A percentile compares a stretch with the other conserved stretches of the same genome.
Evolutionary conservation across 2,113 vertebrate genomes (phyloP).

Genomic region (Crocuta crocuta): DNA sequence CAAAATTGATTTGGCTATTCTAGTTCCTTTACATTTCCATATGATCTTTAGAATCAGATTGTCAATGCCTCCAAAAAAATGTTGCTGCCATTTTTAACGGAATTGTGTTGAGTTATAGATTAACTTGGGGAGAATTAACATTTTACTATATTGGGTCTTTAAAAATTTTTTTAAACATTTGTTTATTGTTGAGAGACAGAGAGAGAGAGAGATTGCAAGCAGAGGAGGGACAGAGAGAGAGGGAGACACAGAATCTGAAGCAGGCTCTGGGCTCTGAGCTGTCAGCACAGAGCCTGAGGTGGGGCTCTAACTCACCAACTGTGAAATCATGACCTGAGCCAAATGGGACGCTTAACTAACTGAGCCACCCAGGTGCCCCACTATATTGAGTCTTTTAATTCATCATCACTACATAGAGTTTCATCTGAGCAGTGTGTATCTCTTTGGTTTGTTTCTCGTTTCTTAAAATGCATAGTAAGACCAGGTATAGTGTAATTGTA

Average conservation of each 20-base stretch:
- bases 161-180: no score
- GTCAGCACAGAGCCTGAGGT: no score
- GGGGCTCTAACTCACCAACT: no score
- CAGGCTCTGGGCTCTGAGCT: no score
- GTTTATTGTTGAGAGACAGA: no score
- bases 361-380: no score
- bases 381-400: background rate
- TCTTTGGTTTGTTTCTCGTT: background rate
- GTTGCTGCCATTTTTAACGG: background rate
- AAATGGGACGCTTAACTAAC: no score
- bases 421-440: background rate
- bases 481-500: background rate
- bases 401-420: background rate
- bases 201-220: no score
- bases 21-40: background rate
- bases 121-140: background rate
- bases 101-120: background rate
- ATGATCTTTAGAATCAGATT: background rate
- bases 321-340: no score
- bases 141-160: background rate
- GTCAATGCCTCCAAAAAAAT: background rate
- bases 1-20: background rate
- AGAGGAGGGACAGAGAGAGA: no score
- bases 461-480: background rate
- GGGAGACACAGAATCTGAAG: no score